Evolutionary conservation across 1,140 invertebrate genomes (phyloP), one percentile per base, ranked within the genome.

Genomic region (Drosophila erecta): DNA sequence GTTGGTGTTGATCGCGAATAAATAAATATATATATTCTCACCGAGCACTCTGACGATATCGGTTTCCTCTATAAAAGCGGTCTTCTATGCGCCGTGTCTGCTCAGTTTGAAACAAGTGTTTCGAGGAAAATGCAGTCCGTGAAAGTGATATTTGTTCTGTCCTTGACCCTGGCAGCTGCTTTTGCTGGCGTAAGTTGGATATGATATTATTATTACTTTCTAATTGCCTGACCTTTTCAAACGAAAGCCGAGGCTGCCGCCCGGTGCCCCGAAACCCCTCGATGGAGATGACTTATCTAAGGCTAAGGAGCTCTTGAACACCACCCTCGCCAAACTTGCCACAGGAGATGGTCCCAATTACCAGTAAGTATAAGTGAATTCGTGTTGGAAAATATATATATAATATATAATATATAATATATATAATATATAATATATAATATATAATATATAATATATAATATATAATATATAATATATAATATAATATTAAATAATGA

Each of bases 331-430:
- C 4, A 69, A 71, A 14, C 24, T 83, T 27, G 44, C 81, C 7
- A 33, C 49, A 4, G 60, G 54, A 15, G 64, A 49, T 50, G 76
- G 65, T 5, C 65, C 80, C 30, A 67, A 20, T 46, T 83, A 71
- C 22, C 55, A 62, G 80, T 83, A 8, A 62, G 70, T 56, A 46
- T 14, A 4, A 38, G 14, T 14, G 12, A 30, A 30, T 30, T 30
- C 0, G 8, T 30, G 8, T 30, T 8, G 7, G 27, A 30, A 30
- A 8, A n/a, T n/a, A n/a, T n/a, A n/a, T n/a, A n/a, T n/a, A n/a
- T n/a, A n/a, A n/a, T n/a, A n/a, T n/a, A n/a, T n/a, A n/a, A n/a
- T n/a, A n/a, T n/a, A n/a, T n/a, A n/a, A n/a, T n/a, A n/a, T n/a
- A n/a, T n/a, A n/a, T n/a, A n/a, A n/a, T n/a, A n/a, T n/a, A n/a